Evolutionary conservation across 2,797 vertebrate genomes (phyloP).

Genomic region (Sphenodon punctatus): DNA sequence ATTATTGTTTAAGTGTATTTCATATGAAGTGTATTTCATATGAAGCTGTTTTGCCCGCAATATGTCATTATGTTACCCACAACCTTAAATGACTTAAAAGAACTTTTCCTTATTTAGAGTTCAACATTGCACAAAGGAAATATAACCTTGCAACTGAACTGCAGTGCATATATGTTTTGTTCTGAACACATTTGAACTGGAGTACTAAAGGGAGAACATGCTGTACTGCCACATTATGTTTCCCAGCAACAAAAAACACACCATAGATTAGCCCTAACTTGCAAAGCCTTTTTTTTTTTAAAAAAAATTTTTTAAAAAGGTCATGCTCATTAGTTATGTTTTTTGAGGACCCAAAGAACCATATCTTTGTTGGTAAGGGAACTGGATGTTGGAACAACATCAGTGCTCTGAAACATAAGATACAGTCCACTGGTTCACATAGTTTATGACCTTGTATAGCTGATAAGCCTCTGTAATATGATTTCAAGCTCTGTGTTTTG

Average conservation of each 20-base stretch:
- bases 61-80: neutral
- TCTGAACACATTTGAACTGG: constrained; percentile 1
- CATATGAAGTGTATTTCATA: neutral
- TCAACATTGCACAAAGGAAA: neutral
- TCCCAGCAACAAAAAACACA: constrained; percentile 34
- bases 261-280: neutral
- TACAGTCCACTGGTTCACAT: neutral
- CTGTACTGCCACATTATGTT: constrained; percentile 16
- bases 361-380: constrained; percentile 5
- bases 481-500: constrained; percentile 72
- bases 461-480: constrained; percentile 75
- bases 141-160: neutral
- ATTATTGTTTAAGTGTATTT: neutral
- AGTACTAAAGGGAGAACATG: constrained; percentile 20
- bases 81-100: rapidly evolving
- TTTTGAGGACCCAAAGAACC: constrained; percentile 11
- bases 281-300: constrained; percentile 14
- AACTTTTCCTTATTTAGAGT: neutral
- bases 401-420: constrained; percentile 29
- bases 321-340: constrained; percentile 6
- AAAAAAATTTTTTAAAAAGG: neutral
- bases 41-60: neutral
- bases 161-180: rapidly evolving
- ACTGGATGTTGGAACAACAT: neutral
- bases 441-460: constrained; percentile 77